Percentiles rank a stretch among this genome's conserved stretches.
Evolutionary conservation across 2,888 invertebrate genomes (phyloP).

Genomic region (Polymixis lichenea): DNA sequence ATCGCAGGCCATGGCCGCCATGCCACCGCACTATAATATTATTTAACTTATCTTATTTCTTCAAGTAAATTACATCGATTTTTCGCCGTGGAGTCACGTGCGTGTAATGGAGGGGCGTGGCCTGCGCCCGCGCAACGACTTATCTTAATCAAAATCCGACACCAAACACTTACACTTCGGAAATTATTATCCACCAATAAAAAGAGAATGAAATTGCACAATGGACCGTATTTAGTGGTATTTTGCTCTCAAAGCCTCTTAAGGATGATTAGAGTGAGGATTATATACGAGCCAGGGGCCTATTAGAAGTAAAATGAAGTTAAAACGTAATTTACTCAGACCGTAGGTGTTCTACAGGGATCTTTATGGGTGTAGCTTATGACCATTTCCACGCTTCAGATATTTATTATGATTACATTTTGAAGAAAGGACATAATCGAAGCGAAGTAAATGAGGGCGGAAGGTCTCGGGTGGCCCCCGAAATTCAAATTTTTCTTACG

Average conservation of each 20-base stretch:
- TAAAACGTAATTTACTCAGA: constrained; percentile 29
- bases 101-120: constrained; percentile 61
- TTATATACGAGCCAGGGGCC: constrained; percentile 24
- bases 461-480: too few relatives aligned
- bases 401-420: constrained; percentile 34
- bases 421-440: not conserved
- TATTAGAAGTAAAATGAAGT: constrained; percentile 40
- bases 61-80: constrained; percentile 57
- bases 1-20: constrained; percentile 1
- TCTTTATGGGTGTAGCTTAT: constrained; percentile 7
- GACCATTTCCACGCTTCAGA: not conserved
- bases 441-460: not conserved
- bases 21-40: constrained; percentile 48
- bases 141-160: constrained; percentile 75
- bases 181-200: constrained; percentile 55
- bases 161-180: constrained; percentile 66
- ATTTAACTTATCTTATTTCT: constrained; percentile 55
- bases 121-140: constrained; percentile 67
- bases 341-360: not conserved
- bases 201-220: constrained; percentile 60
- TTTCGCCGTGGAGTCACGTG: constrained; percentile 60
- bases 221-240: constrained; percentile 44
- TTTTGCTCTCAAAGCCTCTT: constrained; percentile 49
- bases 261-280: constrained; percentile 39
- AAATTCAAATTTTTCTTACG: too few relatives aligned